Base-by-base conservation (phyloP, 2,797 vertebrate species). In the Synanceia verrucosa region DNA sequence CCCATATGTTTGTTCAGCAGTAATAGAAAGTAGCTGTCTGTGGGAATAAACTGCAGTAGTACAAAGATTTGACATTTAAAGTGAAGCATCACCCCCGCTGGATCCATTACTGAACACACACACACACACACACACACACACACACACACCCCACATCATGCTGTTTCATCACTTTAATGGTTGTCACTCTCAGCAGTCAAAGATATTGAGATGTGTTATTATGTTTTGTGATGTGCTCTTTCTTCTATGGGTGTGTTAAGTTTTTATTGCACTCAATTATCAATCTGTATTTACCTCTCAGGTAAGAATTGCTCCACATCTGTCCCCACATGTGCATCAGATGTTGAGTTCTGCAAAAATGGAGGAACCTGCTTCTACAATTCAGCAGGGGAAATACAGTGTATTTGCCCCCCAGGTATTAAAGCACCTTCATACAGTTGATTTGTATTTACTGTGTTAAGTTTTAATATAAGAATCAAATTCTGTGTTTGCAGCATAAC, bases 231-330 rank as follows among this genome's bases (percentile, higher is more conserved):
- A 19, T 44, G 23, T 29, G 19, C 29, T 66, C 12, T n/a, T 48
- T 50, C 44, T 21, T 23, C 6, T 46, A 28, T 29, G 13, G 24
- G 48, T 60, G 18, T 58, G n/a, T 68, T n/a, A 61, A 6, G 37
- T 75, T 52, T 50, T 46, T n/a, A 47, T 52, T 1, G 23, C 3
- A 13, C 31, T 55, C 44, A 48, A 28, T 79, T 62, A 69, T 59
- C 65, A 34, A 19, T 36, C 16, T 79, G 61, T 55, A 52, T 73
- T 76, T 70, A 66, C 46, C 21, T 89, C 75, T 77, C 89, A 96
- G 92, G 91, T 85, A 96, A 95, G 89, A 96, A 96, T 60, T 95
- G 89, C 73, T 94, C 95, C 23, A 85, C 63, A 0, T 78, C 89
- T 66, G 83, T 92, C 88, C 89, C 93, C 80, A 76, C 89, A 65